A percentile compares a stretch with the other conserved stretches of the same genome.
phyloP scores from a whole-genome alignment of 2,797 vertebrate species.

The Pangasius djambal region DNA sequence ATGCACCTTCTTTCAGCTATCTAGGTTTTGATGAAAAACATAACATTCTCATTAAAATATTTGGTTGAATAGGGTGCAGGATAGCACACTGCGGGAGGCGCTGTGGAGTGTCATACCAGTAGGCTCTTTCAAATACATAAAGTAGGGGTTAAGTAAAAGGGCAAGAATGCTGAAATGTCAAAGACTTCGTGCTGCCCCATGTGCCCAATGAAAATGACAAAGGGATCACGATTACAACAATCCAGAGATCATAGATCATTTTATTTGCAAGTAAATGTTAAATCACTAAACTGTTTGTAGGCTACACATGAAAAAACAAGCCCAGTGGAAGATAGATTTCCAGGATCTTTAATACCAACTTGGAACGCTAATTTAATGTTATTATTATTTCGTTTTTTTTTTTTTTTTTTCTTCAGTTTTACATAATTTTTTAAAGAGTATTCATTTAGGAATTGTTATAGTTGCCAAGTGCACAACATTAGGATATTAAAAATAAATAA shows the following conservation, averaged over 20 bases:
- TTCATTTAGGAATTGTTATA: neutral
- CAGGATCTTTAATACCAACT: neutral
- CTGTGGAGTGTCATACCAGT: neutral
- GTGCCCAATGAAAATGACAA: neutral
- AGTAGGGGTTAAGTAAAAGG: neutral
- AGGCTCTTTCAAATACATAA: neutral
- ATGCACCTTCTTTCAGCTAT: neutral
- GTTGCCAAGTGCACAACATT: neutral
- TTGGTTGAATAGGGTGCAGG: neutral
- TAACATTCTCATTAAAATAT: neutral
- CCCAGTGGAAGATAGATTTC: neutral
- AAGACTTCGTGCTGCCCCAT: neutral
- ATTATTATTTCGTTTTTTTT: neutral
- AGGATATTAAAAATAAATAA: neutral
- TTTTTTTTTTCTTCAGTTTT: neutral
- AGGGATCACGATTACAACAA: neutral
- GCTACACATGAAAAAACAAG: neutral
- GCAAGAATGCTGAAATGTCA: neutral
- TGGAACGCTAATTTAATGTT: neutral
- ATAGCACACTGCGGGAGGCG: neutral
- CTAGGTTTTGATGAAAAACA: neutral
- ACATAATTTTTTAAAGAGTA: neutral
- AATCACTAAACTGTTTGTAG: neutral
- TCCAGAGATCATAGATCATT: neutral
- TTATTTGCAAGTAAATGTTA: conserved; percentile 11